Conservation (phyloP, 2,888 invertebrate genomes). For the Nipponacmea schrenckii region DNA sequence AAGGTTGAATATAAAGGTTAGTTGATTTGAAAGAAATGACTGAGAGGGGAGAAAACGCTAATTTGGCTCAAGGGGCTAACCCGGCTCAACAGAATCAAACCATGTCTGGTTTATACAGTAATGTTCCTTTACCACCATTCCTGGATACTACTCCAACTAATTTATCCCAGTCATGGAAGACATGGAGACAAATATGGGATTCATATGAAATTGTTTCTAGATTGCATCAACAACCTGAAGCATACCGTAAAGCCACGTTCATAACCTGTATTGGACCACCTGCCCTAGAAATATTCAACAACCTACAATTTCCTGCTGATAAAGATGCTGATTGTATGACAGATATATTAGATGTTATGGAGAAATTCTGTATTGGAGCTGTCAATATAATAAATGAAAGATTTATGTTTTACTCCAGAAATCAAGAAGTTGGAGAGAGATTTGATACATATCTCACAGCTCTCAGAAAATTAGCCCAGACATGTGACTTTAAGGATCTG, state of each 20-base stretch:
- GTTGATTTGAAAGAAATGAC: too few species aligned
- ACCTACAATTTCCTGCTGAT: conserved; percentile 15
- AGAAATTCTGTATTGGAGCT: not conserved
- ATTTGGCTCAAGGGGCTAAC: too few species aligned
- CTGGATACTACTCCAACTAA: conserved; percentile 17
- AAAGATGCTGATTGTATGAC: conserved; percentile 5
- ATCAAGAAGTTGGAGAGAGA: not conserved
- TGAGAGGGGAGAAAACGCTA: too few species aligned
- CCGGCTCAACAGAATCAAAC: too few species aligned
- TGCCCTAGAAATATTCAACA: conserved; percentile 23
- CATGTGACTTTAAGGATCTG: conserved; percentile 9
- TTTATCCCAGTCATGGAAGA: conserved; percentile 21
- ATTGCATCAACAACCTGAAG: conserved; percentile 6
- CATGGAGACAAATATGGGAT: conserved; percentile 22
- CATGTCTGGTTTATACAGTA: conserved; percentile 14
- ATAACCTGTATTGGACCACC: conserved; percentile 24
- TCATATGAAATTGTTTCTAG: conserved; percentile 20
- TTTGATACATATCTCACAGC: not conserved
- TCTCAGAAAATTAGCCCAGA: conserved; percentile 6
- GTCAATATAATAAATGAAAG: not conserved
- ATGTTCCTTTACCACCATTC: conserved; percentile 20
- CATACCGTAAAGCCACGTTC: conserved; percentile 20
- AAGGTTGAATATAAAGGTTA: too few species aligned
- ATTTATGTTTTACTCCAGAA: not conserved
- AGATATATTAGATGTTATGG: conserved; percentile 11